These are phyloP conservation scores for Rhyacichthys aspro DNA, from an alignment of 2,797 vertebrate genomes.

Conservation along the genomic window DNA sequence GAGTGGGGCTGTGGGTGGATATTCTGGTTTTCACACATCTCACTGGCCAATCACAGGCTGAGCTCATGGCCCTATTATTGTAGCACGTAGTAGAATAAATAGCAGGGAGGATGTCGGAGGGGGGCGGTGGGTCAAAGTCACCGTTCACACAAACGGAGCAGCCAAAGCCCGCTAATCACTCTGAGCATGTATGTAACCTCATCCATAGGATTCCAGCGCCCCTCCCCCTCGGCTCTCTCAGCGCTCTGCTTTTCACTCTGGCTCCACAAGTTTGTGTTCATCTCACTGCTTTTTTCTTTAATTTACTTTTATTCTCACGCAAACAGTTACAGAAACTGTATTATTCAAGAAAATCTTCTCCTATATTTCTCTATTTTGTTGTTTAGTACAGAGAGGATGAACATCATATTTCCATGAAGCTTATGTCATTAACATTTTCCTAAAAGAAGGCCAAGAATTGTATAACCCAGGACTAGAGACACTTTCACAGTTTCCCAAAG, in stretches of 20 bases:
- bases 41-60: conserved; percentile 48
- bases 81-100: conserved; percentile 69
- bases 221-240: conserved; percentile 2
- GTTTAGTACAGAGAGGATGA: too few relatives aligned
- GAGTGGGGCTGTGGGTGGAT: conserved; percentile 33
- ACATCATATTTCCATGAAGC: neutral
- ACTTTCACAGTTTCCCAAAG: neutral
- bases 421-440: neutral
- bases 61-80: conserved; percentile 70
- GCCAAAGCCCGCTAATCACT: conserved; percentile 75
- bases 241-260: neutral
- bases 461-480: too few relatives aligned
- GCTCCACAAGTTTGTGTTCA: neutral
- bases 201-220: conserved; percentile 67
- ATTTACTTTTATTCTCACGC: conserved; percentile 7
- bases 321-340: neutral
- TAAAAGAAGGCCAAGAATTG: neutral
- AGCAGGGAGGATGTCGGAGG: conserved; percentile 49
- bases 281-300: conserved; percentile 15
- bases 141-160: conserved; percentile 64
- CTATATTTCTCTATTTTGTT: neutral
- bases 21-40: conserved; percentile 66
- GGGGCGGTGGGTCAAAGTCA: conserved; percentile 64
- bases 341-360: too few relatives aligned
- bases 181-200: conserved; percentile 72